phyloP scores from a whole-genome alignment of 2,113 vertebrate species.

The Sisor rabdophorus region DNA sequence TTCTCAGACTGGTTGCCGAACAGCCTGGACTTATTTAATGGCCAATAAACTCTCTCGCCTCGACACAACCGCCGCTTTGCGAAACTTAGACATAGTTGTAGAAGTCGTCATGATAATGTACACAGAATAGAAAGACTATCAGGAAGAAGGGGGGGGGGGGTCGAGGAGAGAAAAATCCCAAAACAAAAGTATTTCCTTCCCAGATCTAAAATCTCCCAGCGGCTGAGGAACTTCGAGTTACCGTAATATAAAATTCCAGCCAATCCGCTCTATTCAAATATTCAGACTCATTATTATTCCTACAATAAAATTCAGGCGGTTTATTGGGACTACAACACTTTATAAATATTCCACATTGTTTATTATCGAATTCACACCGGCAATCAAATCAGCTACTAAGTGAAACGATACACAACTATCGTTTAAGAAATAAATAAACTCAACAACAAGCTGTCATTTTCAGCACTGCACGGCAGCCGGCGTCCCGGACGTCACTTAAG shows the following conservation, averaged over 20 bases:
- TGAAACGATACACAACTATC: neutral
- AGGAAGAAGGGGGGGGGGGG: too few species aligned
- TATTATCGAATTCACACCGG: neutral
- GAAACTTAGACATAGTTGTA: neutral
- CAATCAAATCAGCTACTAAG: neutral
- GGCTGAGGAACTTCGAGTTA: neutral
- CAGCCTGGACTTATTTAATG: slow-evolving; percentile 15
- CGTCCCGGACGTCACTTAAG: neutral
- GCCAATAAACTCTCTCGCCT: slow-evolving; percentile 9
- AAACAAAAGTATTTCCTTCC: neutral
- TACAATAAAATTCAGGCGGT: neutral
- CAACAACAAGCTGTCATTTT: neutral
- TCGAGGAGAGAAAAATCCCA: neutral
- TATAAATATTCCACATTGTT: neutral
- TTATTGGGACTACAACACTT: neutral
- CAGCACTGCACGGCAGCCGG: neutral
- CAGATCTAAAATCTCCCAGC: neutral
- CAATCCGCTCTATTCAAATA: neutral
- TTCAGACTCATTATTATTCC: neutral
- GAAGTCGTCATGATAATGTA: neutral
- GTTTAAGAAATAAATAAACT: neutral
- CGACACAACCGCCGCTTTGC: neutral
- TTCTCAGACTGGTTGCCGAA: neutral
- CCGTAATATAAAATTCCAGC: neutral
- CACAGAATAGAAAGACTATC: neutral